Evolutionary conservation across 2,888 invertebrate species (phyloP), one percentile per base, ranked within the genome.

Genomic region (Scaptodrosophila latifasciaeformis): DNA sequence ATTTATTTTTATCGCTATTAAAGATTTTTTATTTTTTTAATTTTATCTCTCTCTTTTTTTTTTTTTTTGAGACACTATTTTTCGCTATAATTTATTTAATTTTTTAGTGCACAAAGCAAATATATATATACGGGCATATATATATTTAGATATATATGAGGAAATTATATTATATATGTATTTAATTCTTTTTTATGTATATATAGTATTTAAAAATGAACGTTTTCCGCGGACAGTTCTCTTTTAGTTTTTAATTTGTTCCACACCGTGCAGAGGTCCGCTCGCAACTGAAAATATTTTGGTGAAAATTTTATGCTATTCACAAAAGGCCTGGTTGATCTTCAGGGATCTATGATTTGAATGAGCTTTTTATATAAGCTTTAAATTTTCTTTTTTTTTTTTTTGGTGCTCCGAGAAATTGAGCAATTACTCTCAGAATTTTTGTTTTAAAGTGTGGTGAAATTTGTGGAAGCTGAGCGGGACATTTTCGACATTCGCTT

Each of bases 181-280:
- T 59, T 37, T 37, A 37, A 5, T 24, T 24, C 7, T 24, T 3
- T 61, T 65, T 44, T 67, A 46, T 69, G 29, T 70, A 58, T 70
- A 57, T 59, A 47, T 60, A 54, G 62, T 59, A 59, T 58, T 65
- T 67, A 76, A 70, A 72, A 68, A 70, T 75, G 72, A 85, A 82
- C 80, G 81, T 82, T 84, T 86, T 84, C 81, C 86, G 86, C 86
- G 86, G 86, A 86, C 85, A 85, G 79, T 82, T 79, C 68, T 80
- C 74, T 71, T 65, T 69, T 65, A 54, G 62, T 71, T 75, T 74
- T 72, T 58, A 79, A 70, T 80, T 85, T 83, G 85, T 86, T 86
- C 86, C 86, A 86, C 86, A 85, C 85, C 82, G 84, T 84, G 85
- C 85, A 86, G 84, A 85, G 86, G 86, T 86, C 86, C 86, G 86